Evolutionary conservation across 2,113 vertebrate genomes (phyloP).

Genomic region (Candoia aspera): DNA sequence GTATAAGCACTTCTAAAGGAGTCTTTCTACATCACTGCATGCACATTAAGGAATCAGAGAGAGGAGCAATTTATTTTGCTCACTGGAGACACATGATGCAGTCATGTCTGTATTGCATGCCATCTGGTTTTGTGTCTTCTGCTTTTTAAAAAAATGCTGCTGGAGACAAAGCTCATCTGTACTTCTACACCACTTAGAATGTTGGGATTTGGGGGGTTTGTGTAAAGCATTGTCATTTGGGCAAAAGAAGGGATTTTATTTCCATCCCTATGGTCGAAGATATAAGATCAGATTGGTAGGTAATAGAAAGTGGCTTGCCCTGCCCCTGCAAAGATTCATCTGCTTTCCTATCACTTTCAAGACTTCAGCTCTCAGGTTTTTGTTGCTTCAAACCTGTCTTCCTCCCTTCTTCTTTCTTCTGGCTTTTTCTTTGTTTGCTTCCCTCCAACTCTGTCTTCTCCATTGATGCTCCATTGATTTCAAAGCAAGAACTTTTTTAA

Average conservation of each 20-base stretch:
- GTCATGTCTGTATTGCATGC: slow-evolving; percentile 8
- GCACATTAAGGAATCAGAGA: neutral
- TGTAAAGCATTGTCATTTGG: neutral
- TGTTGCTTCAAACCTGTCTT: too few species aligned
- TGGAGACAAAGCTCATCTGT: neutral
- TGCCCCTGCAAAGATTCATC: neutral
- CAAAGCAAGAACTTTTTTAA: too few species aligned
- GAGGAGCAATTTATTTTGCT: neutral
- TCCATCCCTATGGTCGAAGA: neutral
- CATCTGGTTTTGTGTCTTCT: neutral
- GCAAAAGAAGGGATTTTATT: neutral
- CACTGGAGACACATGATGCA: neutral
- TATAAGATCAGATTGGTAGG: fast-evolving
- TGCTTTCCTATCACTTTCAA: too few species aligned
- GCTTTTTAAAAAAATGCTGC: neutral
- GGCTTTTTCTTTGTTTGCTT: too few species aligned
- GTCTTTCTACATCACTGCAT: neutral
- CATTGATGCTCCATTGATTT: too few species aligned
- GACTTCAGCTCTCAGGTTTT: too few species aligned
- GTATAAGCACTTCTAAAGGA: neutral
- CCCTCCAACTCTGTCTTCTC: too few species aligned
- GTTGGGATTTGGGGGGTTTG: neutral
- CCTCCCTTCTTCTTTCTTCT: too few species aligned
- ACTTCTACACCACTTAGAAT: neutral
- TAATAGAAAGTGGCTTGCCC: neutral